Evolutionary conservation across 2,797 vertebrate genomes (phyloP).

Genomic region (Serranus cabrilla): DNA sequence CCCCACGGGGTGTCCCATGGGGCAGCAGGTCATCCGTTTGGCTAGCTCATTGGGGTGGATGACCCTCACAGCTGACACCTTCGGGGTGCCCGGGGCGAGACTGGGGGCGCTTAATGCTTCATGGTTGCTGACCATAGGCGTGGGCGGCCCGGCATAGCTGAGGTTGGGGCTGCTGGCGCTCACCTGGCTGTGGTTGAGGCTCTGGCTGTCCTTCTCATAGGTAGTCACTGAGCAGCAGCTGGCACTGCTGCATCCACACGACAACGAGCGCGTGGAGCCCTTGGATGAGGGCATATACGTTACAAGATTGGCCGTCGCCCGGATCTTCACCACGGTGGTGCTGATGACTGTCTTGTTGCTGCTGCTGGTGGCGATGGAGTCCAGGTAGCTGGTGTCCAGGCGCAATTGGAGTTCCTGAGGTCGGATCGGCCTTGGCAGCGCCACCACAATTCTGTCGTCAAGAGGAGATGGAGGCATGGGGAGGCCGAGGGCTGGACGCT

Average conservation of each 20-base stretch:
- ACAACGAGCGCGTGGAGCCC: constrained; percentile 98
- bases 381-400: constrained; percentile 94
- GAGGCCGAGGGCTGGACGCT: constrained; percentile 92
- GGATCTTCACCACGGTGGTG: constrained; percentile 93
- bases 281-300: constrained; percentile 99
- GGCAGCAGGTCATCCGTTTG: constrained; percentile 94
- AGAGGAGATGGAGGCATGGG: constrained; percentile 99
- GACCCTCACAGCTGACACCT: constrained; percentile 89
- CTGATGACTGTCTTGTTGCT: constrained; percentile 84
- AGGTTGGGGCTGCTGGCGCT: constrained; percentile 88
- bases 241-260: constrained; percentile 99
- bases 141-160: constrained; percentile 86
- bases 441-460: constrained; percentile 99
- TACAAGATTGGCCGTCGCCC: constrained; percentile 92
- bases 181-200: constrained; percentile 90
- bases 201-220: constrained; percentile 94
- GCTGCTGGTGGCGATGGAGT: constrained; percentile 82
- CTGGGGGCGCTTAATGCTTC: constrained; percentile 87
- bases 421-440: constrained; percentile 97
- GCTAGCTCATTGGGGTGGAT: constrained; percentile 97
- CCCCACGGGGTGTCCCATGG: constrained; percentile 91
- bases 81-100: constrained; percentile 85
- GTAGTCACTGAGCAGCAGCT: constrained; percentile 99
- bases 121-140: constrained; percentile 89
- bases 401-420: constrained; percentile 98